These are phyloP conservation scores for Deroptyus accipitrinus DNA, from an alignment of 2,113 vertebrate species.

Conservation along the genomic window DNA sequence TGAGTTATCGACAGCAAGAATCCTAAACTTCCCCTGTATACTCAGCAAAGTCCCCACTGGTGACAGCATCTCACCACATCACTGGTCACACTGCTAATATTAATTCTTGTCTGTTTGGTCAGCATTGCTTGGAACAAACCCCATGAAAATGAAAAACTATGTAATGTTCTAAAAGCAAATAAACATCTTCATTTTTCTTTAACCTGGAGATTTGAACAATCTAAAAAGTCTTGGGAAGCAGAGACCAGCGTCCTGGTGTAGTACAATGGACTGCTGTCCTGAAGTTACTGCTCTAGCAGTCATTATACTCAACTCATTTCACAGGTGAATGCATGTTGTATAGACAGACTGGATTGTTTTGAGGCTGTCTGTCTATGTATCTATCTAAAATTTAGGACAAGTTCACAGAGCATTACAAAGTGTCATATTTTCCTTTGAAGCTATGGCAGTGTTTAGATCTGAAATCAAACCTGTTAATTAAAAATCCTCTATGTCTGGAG, in stretches of 20 bases:
- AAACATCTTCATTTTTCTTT: neutral
- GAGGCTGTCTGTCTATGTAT: neutral
- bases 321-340: neutral
- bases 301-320: neutral
- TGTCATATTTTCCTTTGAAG: neutral
- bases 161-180: neutral
- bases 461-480: constrained; percentile 85
- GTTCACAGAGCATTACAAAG: neutral
- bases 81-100: neutral
- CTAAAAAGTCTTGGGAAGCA: neutral
- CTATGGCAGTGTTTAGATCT: neutral
- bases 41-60: neutral
- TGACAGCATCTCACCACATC: neutral
- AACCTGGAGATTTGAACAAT: neutral
- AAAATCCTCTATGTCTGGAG: constrained; percentile 74
- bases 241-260: neutral
- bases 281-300: neutral
- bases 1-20: neutral
- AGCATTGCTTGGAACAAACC: neutral
- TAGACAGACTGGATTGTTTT: neutral
- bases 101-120: rapidly evolving
- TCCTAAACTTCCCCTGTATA: rapidly evolving
- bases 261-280: neutral
- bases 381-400: neutral
- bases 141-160: neutral